Evolutionary conservation across 2,797 vertebrate genomes (phyloP), one percentile per base, ranked within the genome.

Genomic region (Microctenopoma steveboyesi): DNA sequence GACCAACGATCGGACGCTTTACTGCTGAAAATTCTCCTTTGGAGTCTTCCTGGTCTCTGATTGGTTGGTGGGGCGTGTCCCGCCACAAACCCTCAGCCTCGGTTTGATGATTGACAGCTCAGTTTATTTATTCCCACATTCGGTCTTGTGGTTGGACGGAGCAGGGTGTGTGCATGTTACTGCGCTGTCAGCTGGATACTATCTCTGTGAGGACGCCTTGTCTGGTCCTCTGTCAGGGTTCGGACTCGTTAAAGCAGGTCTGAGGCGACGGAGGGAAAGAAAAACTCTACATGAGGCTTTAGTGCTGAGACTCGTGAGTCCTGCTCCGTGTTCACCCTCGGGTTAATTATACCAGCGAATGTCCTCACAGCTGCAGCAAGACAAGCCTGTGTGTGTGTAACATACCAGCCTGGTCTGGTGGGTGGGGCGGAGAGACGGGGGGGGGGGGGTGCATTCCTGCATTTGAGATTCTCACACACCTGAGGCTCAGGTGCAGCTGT

Each of bases 41-140:
- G 53, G 58, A 43, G n/a, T 7, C 40, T 43, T 54, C 3, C 2
- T 64, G 15, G 33, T 8, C 3, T 63, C 46, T 84, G 72, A 82
- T 84, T 84, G 76, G 74, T 15, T 0, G 22, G 27, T 1, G 18
- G 47, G 68, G 68, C 25, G 50, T 70, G 50, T 61, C 46, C 63
- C 3, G 14, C 66, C 77, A 71, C 74, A 76, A 65, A 64, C 37
- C 43, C 53, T 75, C 12, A 0, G 58, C 37, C 64, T 80, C 3
- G 13, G 69, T 54, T 71, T 64, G 45, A 78, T 83, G 82, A 87
- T 76, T 87, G 85, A 83, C 79, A 60, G 64, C 59, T 54, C 3
- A 6, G 43, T 65, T 75, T 63, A 40, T 76, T 76, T 66, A 69
- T 42, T 75, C 45, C 40, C 61, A 60, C 40, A 37, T 42, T 54